These are phyloP conservation scores for Nasonovia ribisnigri DNA, from an alignment of 2,888 invertebrate species.

Conservation along the genomic window DNA sequence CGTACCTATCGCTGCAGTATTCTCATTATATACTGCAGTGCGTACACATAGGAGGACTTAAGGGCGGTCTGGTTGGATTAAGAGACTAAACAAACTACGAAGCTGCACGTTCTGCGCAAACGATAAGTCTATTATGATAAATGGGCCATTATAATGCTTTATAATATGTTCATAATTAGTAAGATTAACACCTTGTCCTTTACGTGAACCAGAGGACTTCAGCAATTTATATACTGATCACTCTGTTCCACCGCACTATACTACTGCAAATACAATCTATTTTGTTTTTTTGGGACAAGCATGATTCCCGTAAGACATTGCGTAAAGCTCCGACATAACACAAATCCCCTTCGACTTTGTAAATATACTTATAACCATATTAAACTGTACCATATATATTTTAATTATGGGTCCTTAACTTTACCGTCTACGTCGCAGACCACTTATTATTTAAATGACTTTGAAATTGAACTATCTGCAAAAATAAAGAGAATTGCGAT, in stretches of 20 bases:
- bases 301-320: too few relatives aligned
- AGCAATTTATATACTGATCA: too few relatives aligned
- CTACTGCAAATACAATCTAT: too few relatives aligned
- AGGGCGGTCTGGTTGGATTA: not conserved
- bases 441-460: not conserved
- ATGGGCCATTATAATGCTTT: not conserved
- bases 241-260: too few relatives aligned
- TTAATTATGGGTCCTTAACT: not conserved
- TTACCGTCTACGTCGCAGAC: not conserved
- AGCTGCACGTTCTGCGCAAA: not conserved
- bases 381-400: not conserved
- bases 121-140: not conserved
- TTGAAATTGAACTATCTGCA: not conserved
- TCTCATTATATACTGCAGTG: not conserved
- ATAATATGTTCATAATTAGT: not conserved
- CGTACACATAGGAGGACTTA: not conserved
- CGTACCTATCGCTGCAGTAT: not conserved
- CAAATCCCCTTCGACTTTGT: not conserved
- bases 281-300: too few relatives aligned
- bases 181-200: too few relatives aligned
- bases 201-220: too few relatives aligned
- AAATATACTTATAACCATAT: not conserved
- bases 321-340: not conserved
- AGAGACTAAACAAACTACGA: not conserved
- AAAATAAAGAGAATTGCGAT: not conserved